Evolutionary conservation across 2,113 vertebrate genomes (phyloP).

Genomic region (Cebidichthys violaceus): DNA sequence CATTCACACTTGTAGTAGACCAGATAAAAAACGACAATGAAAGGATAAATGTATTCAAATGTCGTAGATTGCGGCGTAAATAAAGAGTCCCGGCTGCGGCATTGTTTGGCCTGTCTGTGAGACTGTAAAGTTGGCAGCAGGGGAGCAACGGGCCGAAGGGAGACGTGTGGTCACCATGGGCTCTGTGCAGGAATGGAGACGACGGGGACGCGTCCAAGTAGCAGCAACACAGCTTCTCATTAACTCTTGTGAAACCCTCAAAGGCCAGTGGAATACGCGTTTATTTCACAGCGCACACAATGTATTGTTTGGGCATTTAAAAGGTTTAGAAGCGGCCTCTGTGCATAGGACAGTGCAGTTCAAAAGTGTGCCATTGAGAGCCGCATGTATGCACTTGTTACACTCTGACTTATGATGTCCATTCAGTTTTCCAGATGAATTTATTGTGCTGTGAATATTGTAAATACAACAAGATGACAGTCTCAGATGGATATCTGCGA

Average conservation of each 20-base stretch:
- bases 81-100: conserved; percentile 43
- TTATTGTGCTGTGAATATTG: too few species aligned
- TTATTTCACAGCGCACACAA: not conserved
- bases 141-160: conserved; percentile 34
- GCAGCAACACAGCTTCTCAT: conserved; percentile 57
- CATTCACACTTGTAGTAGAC: not conserved
- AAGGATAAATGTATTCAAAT: not conserved
- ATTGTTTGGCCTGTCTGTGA: conserved; percentile 60
- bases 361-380: not conserved
- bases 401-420: too few species aligned
- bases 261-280: conserved; percentile 14
- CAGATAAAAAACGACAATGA: not conserved
- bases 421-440: too few species aligned
- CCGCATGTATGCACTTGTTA: not conserved
- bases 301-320: not conserved
- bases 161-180: conserved; percentile 79
- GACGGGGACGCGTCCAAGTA: conserved; percentile 40
- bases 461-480: too few species aligned
- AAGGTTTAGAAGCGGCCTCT: conserved; percentile 3
- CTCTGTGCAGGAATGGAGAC: conserved; percentile 73
- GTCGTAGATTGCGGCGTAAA: conserved; percentile 8
- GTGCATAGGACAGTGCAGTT: not conserved
- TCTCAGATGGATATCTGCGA: too few species aligned
- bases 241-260: conserved; percentile 43
- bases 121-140: conserved; percentile 51